Evolutionary conservation across 2,797 vertebrate genomes (phyloP), one percentile per base, ranked within the genome.

Genomic region (Siniperca undulata): DNA sequence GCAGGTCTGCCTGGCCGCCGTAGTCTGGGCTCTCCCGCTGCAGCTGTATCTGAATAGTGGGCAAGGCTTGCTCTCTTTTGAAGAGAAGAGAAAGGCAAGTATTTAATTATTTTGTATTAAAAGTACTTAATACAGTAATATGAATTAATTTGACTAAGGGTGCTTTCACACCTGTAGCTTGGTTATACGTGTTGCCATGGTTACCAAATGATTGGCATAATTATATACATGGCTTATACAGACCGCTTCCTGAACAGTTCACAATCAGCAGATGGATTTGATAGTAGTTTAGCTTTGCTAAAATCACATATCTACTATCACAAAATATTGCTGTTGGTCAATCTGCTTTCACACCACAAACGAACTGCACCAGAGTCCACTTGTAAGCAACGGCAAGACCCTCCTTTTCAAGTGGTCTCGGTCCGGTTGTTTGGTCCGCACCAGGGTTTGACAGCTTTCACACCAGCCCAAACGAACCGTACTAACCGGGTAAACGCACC

Each of bases 1-100:
- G 96, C 87, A 98, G 90, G 89, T 99, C 98, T 9, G 85, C 88
- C n/a, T 95, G 97, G 82, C 91, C 93, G 44, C 96, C 95, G 10
- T 97, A 99, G 70, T 99, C 98, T 3, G 96, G 95, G 73, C 89
- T 95, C 74, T 99, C 98, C n/a, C 98, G 95, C 89, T 99, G 98
- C 46, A 99, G 91, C 91, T 99, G 99, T 76, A 99, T 97, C 94
- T 99, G 99, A 90, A 99, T 99, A 65, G 97, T 98, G 66, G 99
- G 98, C 91, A 99, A 91, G 74, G 95, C 94, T 90, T 99, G 99
- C 78, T 99, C 98, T 93, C 99, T 99, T 93, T 64, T 42, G 72
- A 62, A 8, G 24, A 34, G 48, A 42, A 22, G 46, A 78, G 19
- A 83, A 60, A 71, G 2, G 70, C 34, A 84, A 52, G 24, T 6